A percentile compares a stretch with the other conserved stretches of the same genome.
Evolutionary conservation across 2,113 vertebrate species (phyloP).

Genomic region (Oryzias curvinotus): DNA sequence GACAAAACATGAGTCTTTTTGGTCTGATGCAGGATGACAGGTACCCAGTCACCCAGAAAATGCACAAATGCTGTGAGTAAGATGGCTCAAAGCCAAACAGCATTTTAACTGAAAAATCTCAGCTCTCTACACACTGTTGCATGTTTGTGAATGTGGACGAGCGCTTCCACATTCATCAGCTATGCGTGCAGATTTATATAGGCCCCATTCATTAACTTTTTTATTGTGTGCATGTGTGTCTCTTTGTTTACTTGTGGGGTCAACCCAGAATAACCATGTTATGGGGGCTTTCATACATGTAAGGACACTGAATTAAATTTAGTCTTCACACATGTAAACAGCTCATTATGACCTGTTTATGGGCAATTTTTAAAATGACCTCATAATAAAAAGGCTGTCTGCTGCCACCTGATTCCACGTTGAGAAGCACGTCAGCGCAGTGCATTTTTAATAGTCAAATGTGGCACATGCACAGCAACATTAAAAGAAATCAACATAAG

Average conservation of each 20-base stretch:
- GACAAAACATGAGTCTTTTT: constrained; percentile 13
- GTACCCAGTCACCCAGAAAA: constrained; percentile 12
- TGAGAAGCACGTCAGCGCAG: too few relatives aligned
- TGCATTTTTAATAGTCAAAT: too few relatives aligned
- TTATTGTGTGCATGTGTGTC: neutral
- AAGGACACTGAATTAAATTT: too few relatives aligned
- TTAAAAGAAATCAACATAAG: too few relatives aligned
- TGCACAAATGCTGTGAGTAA: constrained; percentile 6
- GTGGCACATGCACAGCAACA: too few relatives aligned
- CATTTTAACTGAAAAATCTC: neutral
- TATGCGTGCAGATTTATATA: neutral
- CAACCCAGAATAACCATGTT: too few relatives aligned
- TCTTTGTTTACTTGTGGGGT: neutral
- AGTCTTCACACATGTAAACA: too few relatives aligned
- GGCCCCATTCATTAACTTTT: neutral
- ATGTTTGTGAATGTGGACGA: neutral
- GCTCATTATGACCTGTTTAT: too few relatives aligned
- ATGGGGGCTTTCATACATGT: too few relatives aligned
- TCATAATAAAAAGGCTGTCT: too few relatives aligned
- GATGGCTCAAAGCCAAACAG: constrained; percentile 10
- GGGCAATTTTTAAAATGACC: too few relatives aligned
- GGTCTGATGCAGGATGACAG: constrained; percentile 10
- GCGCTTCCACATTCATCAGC: neutral
- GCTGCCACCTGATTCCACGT: too few relatives aligned
- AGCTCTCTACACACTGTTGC: neutral